Base-by-base conservation (phyloP, 2,797 vertebrate genomes). In the Sebastes goodei region DNA sequence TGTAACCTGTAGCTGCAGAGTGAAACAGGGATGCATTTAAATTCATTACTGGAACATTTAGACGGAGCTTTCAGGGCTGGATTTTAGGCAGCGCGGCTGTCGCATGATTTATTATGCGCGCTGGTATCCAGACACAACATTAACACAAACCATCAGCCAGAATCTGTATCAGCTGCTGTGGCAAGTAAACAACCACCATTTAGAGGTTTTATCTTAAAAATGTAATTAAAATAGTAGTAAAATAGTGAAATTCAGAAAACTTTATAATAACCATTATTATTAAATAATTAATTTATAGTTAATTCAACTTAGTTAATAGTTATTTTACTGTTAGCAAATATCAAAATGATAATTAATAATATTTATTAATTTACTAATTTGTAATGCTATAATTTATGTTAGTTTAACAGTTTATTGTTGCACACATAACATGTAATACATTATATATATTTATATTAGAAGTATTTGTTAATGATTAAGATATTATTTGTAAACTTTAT, bases 31-130 rank as follows among this genome's bases (percentile, higher is more conserved):
- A 35, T 4, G 46, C 11, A 69, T 84, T 87, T 74, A 20, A 65
- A 62, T 82, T 69, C 42, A 74, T 79, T 66, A 78, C 20, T 29
- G 38, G 14, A n/a, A 4, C 55, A n/a, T 75, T 90, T 53, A 75
- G 55, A 10, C 21, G 6, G 64, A 64, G 6, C 38, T 82, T 42
- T 71, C 32, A 63, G 46, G 61, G 64, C 38, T 52, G 29, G 35
- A 49, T 23, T 14, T 33, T 29, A 70, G 25, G 57, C 76, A 2
- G 52, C 6, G 4, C 12, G 14, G 7, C 56, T 17, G 76, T 53
- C 30, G 66, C 10, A n/a, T 6, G 4, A 38, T 38, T 68, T 65
- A 57, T 59, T 61, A 65, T 35, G 21, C 27, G 27, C 2, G 1
- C 59, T 61, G 56, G 25, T 27, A 25, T 66, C 73, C 55, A n/a